phyloP scores from a whole-genome alignment of 2,888 invertebrate genomes.

The Ramazzottius varieornatus region DNA sequence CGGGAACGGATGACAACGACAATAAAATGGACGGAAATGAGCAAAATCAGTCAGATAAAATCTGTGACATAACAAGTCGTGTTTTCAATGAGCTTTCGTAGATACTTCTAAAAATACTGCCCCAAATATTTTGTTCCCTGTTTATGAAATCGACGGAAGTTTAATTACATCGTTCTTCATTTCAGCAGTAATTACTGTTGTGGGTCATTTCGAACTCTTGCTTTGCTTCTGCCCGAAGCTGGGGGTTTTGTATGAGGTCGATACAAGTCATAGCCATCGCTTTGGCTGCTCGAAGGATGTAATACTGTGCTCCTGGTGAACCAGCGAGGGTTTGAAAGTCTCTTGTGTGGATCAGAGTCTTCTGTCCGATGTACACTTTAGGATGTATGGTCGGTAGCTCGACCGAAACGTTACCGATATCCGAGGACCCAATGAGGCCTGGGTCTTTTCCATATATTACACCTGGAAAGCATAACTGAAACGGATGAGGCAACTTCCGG shows the following conservation, averaged over 20 bases:
- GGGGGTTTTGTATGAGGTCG: neutral
- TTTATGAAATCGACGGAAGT: too few relatives aligned
- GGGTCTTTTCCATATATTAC: neutral
- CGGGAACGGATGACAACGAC: too few relatives aligned
- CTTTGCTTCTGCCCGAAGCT: neutral
- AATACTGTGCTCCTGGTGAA: conserved; percentile 7
- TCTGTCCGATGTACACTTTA: conserved; percentile 12
- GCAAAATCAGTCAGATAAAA: too few relatives aligned
- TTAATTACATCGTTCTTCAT: too few relatives aligned
- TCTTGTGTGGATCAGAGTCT: conserved; percentile 5
- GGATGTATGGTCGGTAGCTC: conserved; percentile 20
- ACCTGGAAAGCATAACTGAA: neutral
- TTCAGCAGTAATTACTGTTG: too few relatives aligned
- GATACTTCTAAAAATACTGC: too few relatives aligned
- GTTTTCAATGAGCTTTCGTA: too few relatives aligned
- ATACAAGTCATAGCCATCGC: conserved; percentile 9
- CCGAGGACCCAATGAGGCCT: conserved; percentile 16
- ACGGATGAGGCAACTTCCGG: too few relatives aligned
- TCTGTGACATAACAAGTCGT: too few relatives aligned
- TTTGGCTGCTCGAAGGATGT: conserved; percentile 11
- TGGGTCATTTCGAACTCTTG: neutral
- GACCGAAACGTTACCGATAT: conserved; percentile 21
- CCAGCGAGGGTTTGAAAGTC: conserved; percentile 13
- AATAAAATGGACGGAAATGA: too few relatives aligned
- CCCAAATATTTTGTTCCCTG: too few relatives aligned